These are phyloP conservation scores for Lasaia peninsularis DNA, from an alignment of 1,140 invertebrate species.

Conservation along the genomic window DNA sequence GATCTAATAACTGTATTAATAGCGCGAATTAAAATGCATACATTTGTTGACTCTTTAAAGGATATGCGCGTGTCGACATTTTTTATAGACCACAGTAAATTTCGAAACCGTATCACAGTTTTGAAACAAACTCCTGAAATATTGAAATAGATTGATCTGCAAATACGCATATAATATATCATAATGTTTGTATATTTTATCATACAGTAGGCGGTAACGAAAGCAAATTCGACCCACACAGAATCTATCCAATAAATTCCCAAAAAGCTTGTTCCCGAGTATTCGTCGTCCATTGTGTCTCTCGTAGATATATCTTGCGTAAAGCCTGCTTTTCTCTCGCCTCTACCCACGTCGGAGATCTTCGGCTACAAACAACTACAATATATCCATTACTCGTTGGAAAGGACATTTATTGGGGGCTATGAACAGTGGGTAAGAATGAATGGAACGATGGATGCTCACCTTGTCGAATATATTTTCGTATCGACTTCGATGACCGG, in stretches of 20 bases:
- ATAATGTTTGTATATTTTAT: conserved; percentile 23
- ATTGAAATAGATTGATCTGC: not conserved
- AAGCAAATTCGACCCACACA: conserved; percentile 68
- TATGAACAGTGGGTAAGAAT: conserved; percentile 42
- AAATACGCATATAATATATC: conserved; percentile 2
- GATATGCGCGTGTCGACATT: too few species aligned
- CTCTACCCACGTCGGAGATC: conserved; percentile 54
- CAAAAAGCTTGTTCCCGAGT: conserved; percentile 71
- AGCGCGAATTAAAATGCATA: too few species aligned
- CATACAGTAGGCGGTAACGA: conserved; percentile 38
- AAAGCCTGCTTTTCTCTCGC: conserved; percentile 59
- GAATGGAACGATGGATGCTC: conserved; percentile 31
- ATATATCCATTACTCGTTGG: conserved; percentile 53
- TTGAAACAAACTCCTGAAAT: not conserved
- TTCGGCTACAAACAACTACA: conserved; percentile 49
- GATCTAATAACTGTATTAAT: too few species aligned
- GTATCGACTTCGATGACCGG: conserved; percentile 45
- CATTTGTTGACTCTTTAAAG: too few species aligned
- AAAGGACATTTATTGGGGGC: conserved; percentile 36
- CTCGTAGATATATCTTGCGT: conserved; percentile 69
- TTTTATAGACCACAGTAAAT: too few species aligned
- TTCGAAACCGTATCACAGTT: too few species aligned
- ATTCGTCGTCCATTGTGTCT: conserved; percentile 68
- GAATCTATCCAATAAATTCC: conserved; percentile 75
- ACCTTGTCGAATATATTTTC: conserved; percentile 36